A percentile compares a stretch with the other conserved stretches of the same genome.
phyloP scores from a whole-genome alignment of 2,888 invertebrate species.

The Acanthopleura granulata region DNA sequence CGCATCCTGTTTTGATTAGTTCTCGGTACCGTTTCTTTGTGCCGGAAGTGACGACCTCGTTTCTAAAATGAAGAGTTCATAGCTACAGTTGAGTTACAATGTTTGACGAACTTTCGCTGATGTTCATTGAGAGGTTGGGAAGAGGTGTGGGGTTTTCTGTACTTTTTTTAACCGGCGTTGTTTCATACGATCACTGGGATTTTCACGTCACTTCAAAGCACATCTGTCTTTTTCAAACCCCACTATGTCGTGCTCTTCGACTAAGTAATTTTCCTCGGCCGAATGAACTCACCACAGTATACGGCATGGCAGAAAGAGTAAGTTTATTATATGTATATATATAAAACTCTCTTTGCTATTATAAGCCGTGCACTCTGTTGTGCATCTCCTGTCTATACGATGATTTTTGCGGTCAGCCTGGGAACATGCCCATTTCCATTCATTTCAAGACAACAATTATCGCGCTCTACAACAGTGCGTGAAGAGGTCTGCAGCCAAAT shows the following conservation, averaged over 20 bases:
- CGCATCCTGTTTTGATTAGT: too few species aligned
- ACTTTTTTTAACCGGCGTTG: not conserved
- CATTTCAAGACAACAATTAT: too few species aligned
- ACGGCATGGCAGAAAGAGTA: conserved; percentile 11
- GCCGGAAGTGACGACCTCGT: too few species aligned
- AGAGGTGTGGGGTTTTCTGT: not conserved
- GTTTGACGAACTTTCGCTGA: not conserved
- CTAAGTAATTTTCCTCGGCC: not conserved
- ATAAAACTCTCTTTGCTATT: too few species aligned
- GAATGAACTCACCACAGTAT: not conserved
- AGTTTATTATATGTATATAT: not conserved
- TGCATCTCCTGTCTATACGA: too few species aligned
- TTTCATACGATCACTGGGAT: conserved; percentile 10
- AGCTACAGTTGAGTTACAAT: not conserved
- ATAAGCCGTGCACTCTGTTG: too few species aligned
- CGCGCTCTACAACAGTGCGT: too few species aligned
- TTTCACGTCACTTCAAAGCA: not conserved
- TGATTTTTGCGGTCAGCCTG: too few species aligned
- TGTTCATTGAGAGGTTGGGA: not conserved
- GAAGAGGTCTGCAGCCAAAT: too few species aligned
- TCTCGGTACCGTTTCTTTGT: too few species aligned
- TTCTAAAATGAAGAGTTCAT: too few species aligned
- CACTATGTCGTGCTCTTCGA: conserved; percentile 8
- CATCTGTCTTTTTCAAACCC: not conserved
- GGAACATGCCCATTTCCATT: too few species aligned